Percentiles rank a stretch among this genome's conserved stretches.
Conservation (phyloP, 2,797 vertebrate species). For the Cossypha caffra region DNA sequence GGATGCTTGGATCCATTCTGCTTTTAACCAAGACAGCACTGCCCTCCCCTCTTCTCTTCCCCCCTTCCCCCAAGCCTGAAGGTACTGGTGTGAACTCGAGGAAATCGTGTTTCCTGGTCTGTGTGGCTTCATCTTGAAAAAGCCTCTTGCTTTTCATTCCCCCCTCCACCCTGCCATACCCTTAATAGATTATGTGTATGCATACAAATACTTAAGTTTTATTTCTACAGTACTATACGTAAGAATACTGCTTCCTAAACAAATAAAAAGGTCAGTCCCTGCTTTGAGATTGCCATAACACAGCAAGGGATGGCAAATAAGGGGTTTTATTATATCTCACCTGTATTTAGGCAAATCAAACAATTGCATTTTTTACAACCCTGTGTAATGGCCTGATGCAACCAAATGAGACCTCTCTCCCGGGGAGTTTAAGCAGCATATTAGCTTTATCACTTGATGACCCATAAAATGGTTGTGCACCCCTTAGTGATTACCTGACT, state of each 20-base stretch:
- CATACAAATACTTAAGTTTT: slow-evolving; percentile 27
- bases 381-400: slow-evolving; percentile 27
- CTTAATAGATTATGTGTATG: not conserved
- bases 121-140: not conserved
- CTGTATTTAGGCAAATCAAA: slow-evolving; percentile 72
- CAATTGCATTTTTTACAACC: slow-evolving; percentile 71
- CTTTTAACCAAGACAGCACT: not conserved
- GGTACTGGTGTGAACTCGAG: not conserved
- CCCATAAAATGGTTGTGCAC: slow-evolving; percentile 69
- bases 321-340: slow-evolving; percentile 43
- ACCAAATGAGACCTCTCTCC: slow-evolving; percentile 41
- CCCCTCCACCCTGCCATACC: fast-evolving
- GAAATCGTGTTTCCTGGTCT: not conserved
- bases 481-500: slow-evolving; percentile 76
- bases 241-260: not conserved
- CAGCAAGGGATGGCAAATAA: slow-evolving; percentile 69
- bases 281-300: slow-evolving; percentile 86
- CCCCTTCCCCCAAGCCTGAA: not conserved
- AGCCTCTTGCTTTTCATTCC: not conserved
- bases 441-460: slow-evolving; percentile 69
- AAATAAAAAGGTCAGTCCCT: slow-evolving; percentile 49
- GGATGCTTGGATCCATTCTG: not conserved
- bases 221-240: not conserved
- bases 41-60: not conserved
- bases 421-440: slow-evolving; percentile 39